Evolutionary conservation across 1,140 invertebrate species (phyloP).

Genomic region (Zaprionus kolodkinae): DNA sequence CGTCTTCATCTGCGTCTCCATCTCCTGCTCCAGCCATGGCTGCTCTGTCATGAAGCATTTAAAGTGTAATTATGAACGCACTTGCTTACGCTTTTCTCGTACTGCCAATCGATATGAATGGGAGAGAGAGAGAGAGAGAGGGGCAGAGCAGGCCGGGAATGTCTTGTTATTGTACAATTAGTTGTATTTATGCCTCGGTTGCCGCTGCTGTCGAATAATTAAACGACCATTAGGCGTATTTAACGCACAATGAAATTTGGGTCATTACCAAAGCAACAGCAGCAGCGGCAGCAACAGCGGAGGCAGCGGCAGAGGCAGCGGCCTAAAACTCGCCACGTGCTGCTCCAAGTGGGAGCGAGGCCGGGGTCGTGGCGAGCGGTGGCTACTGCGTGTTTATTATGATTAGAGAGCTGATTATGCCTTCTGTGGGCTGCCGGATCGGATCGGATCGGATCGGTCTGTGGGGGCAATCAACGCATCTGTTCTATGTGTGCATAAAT

Average conservation of each 20-base stretch:
- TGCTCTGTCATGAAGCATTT: slow-evolving; percentile 31
- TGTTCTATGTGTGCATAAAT: slow-evolving; percentile 59
- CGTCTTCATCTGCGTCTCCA: neutral
- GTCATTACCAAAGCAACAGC: slow-evolving; percentile 68
- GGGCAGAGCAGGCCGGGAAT: slow-evolving; percentile 23
- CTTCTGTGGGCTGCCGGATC: slow-evolving; percentile 36
- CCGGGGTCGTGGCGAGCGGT: slow-evolving; percentile 35
- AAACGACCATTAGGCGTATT: slow-evolving; percentile 79
- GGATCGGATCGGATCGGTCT: slow-evolving; percentile 43
- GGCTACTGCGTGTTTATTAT: slow-evolving; percentile 67
- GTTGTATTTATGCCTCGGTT: slow-evolving; percentile 70
- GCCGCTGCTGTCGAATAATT: slow-evolving; percentile 71
- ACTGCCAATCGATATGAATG: slow-evolving; percentile 40
- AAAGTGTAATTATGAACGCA: slow-evolving; percentile 49
- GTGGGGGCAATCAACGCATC: slow-evolving; percentile 53
- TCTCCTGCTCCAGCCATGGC: neutral
- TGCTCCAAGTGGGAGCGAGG: slow-evolving; percentile 21
- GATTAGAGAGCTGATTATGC: slow-evolving; percentile 64
- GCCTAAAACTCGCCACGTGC: slow-evolving; percentile 70
- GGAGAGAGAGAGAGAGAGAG: neutral
- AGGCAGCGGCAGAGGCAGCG: no score
- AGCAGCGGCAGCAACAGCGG: slow-evolving; percentile 30
- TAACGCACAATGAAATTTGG: slow-evolving; percentile 73
- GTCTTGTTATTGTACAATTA: slow-evolving; percentile 78
- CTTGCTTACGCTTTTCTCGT: slow-evolving; percentile 37